phyloP scores from a whole-genome alignment of 2,113 vertebrate genomes.

The Saguinus imperator region DNA sequence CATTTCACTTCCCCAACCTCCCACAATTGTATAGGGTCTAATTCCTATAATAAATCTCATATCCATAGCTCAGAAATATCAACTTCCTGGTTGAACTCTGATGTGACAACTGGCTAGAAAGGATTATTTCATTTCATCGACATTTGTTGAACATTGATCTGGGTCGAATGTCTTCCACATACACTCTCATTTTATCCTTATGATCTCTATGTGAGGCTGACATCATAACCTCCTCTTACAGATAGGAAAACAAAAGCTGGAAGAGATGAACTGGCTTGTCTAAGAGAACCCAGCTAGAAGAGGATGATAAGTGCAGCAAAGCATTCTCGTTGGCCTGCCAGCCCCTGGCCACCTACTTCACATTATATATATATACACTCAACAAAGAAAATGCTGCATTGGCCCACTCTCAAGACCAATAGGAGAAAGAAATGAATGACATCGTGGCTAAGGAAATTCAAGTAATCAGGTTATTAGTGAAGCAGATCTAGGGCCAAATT shows the following conservation, averaged over 20 bases:
- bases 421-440: background rate
- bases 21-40: background rate
- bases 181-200: background rate
- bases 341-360: background rate
- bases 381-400: background rate
- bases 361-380: background rate
- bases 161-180: background rate
- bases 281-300: background rate
- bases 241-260: background rate
- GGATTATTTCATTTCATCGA: background rate
- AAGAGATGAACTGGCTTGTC: background rate
- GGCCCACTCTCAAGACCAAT: background rate
- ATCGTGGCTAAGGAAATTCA: background rate
- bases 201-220: background rate
- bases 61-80: background rate
- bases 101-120: background rate
- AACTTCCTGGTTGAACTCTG: background rate
- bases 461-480: background rate
- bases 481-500: background rate
- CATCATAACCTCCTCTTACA: background rate
- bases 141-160: background rate
- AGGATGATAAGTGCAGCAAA: background rate
- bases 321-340: background rate
- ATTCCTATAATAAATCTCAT: background rate
- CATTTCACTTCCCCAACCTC: background rate